Evolutionary conservation across 2,113 vertebrate species (phyloP).

Genomic region (Cephalopterus ornatus): DNA sequence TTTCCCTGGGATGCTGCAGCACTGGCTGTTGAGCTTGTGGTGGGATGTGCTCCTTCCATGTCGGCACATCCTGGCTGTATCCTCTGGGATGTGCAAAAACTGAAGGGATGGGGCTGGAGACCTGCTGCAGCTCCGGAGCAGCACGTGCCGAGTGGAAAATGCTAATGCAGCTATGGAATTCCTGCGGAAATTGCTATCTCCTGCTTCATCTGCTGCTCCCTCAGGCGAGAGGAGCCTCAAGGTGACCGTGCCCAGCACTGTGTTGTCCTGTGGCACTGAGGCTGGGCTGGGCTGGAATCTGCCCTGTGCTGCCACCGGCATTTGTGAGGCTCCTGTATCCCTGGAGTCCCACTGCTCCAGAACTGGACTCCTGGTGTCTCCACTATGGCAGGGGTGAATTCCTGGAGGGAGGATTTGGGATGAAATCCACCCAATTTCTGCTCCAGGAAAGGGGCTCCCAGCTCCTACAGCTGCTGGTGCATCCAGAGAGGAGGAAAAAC

Average conservation of each 20-base stretch:
- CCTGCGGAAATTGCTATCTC: neutral
- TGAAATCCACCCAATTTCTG: neutral
- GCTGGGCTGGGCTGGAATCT: neutral
- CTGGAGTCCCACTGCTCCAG: neutral
- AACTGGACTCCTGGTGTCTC: accelerated
- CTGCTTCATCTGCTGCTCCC: neutral
- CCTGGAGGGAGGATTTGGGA: neutral
- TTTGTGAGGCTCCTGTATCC: neutral
- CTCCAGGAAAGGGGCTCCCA: neutral
- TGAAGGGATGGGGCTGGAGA: neutral
- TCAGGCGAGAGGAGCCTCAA: neutral
- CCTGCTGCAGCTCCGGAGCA: accelerated
- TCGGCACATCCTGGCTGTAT: accelerated
- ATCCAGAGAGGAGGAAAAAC: neutral
- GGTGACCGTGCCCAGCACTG: neutral
- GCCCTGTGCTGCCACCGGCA: accelerated
- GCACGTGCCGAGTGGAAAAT: neutral
- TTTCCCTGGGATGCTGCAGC: neutral
- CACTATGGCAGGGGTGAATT: neutral
- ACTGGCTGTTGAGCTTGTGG: neutral
- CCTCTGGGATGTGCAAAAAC: neutral
- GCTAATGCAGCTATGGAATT: neutral
- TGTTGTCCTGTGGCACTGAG: neutral
- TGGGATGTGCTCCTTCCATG: accelerated
- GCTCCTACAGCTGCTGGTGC: neutral